phyloP scores from a whole-genome alignment of 2,888 invertebrate species.

The Cephus rjabovi region DNA sequence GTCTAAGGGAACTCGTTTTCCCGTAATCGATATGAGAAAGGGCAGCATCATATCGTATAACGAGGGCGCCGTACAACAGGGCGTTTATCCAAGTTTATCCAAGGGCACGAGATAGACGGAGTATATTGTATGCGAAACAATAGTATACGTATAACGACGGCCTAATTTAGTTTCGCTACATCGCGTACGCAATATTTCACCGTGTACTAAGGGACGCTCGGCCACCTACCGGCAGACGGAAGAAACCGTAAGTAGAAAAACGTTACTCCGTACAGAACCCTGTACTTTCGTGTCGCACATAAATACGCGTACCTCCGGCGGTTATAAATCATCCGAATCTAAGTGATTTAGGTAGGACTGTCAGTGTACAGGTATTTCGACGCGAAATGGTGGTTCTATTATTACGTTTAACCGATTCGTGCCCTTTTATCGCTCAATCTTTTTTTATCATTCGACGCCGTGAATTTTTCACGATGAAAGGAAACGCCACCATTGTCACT shows the following conservation, averaged over 20 bases:
- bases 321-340: neutral
- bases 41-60: neutral
- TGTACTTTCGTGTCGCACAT: rapidly evolving
- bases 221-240: neutral
- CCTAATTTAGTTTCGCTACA: neutral
- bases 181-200: neutral
- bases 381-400: neutral
- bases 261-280: neutral
- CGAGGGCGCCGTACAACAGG: no score
- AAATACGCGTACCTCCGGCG: neutral
- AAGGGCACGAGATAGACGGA: no score
- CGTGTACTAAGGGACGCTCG: neutral
- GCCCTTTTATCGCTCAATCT: neutral
- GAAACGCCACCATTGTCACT: neutral
- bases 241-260: neutral
- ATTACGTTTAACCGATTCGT: neutral
- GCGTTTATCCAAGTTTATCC: no score
- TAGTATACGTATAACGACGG: no score
- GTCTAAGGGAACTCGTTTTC: neutral
- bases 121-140: no score
- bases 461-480: neutral
- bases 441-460: neutral
- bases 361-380: neutral
- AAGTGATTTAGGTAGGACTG: neutral
- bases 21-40: neutral